Evolutionary conservation across 2,797 vertebrate species (phyloP).

Genomic region (Liparis tanakae): DNA sequence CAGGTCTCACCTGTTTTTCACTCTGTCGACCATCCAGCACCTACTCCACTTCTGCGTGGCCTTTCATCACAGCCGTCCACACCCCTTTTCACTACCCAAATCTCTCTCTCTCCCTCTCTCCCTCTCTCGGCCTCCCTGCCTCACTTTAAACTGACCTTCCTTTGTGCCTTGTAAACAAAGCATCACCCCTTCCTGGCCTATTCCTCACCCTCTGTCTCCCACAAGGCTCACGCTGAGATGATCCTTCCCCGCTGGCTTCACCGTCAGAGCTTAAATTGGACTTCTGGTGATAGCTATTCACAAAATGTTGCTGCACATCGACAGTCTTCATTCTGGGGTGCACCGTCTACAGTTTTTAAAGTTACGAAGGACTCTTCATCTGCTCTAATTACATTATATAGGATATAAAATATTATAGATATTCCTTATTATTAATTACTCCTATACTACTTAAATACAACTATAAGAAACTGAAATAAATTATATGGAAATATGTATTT

Average conservation of each 20-base stretch:
- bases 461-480: neutral
- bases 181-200: conserved; percentile 1
- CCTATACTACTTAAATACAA: neutral
- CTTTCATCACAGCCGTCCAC: conserved; percentile 47
- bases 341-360: conserved; percentile 20
- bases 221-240: conserved; percentile 19
- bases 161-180: conserved; percentile 58
- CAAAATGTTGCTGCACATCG: conserved; percentile 31
- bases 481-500: neutral
- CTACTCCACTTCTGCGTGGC: conserved; percentile 31
- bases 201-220: conserved; percentile 7
- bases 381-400: conserved; percentile 5
- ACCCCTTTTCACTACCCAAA: conserved; percentile 10
- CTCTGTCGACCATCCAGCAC: conserved; percentile 34
- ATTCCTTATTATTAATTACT: neutral
- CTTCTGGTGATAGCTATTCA: conserved; percentile 48
- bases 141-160: conserved; percentile 40
- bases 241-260: conserved; percentile 49
- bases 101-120: conserved; percentile 26
- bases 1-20: conserved; percentile 58
- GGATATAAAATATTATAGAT: neutral
- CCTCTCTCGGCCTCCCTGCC: conserved; percentile 35
- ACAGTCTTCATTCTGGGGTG: conserved; percentile 13
- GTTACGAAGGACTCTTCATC: conserved; percentile 9
- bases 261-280: conserved; percentile 44